Base-by-base conservation (phyloP, 2,113 vertebrate genomes). In the Actenoides hombroni region DNA sequence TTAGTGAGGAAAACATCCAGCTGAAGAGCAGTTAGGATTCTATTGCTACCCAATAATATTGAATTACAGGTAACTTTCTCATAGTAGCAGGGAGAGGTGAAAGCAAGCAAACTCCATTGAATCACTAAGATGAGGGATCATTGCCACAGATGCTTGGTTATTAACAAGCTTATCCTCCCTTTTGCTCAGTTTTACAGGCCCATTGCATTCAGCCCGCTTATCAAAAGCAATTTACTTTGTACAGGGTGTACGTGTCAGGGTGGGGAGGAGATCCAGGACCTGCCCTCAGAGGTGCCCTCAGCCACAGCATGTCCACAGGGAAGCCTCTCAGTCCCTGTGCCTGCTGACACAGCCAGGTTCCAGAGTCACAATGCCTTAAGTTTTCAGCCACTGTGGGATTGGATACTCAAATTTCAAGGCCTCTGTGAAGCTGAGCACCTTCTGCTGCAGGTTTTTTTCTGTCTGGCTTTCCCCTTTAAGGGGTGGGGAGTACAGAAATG, bases 301-400 rank as follows among this genome's bases (percentile, higher is more conserved):
- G 20, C 21, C 24, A 4, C 48, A 49, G 21, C 48, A 21, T 10
- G 10, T 20, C 6, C 48, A 11, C 23, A 3, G 8, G 48, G 21
- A 24, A 49, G 48, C 48, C 48, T 49, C 23, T 46, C 19, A 10
- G 19, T 46, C 46, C 46, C 46, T 46, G 10, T 46, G 46, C 46
- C 46, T 46, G 46, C 18, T 10, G 20, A 46, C 46, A 46, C 46
- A 46, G 46, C 11, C 11, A 11, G 23, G 48, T 49, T 49, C 21
- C 51, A 26, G 49, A 24, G 14, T 53, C 51, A 53, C 7, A 28
- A 11, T 71, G 83, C 93, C 81, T 75, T 31, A 25, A 77, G 39
- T 56, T 39, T 63, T 25, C 57, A 17, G 81, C 14, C 28, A 5
- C 11, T 0, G 0, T 2, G 18, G 71, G 42, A 6, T 0, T 29